These are phyloP conservation scores for Antheraea mylitta DNA, from an alignment of 1,140 invertebrate genomes.

Conservation along the genomic window DNA sequence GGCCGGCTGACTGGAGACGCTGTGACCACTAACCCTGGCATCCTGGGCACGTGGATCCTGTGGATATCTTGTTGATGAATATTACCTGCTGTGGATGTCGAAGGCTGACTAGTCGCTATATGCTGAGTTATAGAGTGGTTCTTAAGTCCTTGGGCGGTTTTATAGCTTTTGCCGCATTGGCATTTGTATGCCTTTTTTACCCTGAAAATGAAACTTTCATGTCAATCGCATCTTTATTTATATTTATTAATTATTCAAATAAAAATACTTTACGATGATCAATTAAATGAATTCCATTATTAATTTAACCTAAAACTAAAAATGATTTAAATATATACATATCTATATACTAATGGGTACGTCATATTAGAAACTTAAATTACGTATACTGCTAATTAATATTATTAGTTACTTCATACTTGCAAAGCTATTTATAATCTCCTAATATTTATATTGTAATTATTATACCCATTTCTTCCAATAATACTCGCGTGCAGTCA, in stretches of 20 bases:
- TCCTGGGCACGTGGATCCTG: conserved; percentile 23
- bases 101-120: conserved; percentile 46
- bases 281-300: too few relatives aligned
- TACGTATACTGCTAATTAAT: too few relatives aligned
- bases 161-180: conserved; percentile 91
- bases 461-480: conserved; percentile 69
- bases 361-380: too few relatives aligned
- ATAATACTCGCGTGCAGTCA: conserved; percentile 63
- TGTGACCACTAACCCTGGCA: conserved; percentile 57
- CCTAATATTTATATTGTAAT: not conserved
- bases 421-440: too few relatives aligned
- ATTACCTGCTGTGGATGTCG: conserved; percentile 20
- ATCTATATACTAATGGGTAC: too few relatives aligned
- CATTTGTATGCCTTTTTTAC: conserved; percentile 88
- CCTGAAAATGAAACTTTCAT: conserved; percentile 69
- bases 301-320: too few relatives aligned
- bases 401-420: too few relatives aligned
- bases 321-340: too few relatives aligned
- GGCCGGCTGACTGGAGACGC: conserved; percentile 45
- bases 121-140: conserved; percentile 83
- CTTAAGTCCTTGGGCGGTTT: conserved; percentile 86
- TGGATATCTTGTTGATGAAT: conserved; percentile 6
- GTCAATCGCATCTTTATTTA: too few relatives aligned
- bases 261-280: too few relatives aligned
- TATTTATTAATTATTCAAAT: too few relatives aligned